phyloP scores from a whole-genome alignment of 2,113 vertebrate genomes.

The Petrocephalus microphthalmus region DNA sequence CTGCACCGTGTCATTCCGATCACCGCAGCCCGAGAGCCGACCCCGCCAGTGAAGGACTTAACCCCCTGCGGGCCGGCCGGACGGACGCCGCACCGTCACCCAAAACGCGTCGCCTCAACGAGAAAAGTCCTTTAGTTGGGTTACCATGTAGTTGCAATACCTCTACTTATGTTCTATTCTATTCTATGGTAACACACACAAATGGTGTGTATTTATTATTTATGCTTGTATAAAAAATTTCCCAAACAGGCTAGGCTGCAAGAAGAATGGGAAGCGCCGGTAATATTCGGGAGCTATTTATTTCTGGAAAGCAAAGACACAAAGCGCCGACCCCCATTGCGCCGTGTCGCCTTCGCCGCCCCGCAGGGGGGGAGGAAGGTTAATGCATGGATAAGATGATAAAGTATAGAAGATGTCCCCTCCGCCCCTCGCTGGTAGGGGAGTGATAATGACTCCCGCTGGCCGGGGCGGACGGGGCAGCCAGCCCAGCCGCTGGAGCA shows the following conservation, averaged over 20 bases:
- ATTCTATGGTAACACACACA: neutral
- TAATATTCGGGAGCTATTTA: neutral
- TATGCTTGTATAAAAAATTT: neutral
- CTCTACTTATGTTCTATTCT: neutral
- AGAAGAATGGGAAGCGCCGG: neutral
- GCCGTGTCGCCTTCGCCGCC: constrained; percentile 3
- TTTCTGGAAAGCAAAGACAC: neutral
- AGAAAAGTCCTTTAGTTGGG: neutral
- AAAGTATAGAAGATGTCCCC: constrained; percentile 20
- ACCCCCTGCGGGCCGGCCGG: neutral
- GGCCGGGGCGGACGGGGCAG: neutral
- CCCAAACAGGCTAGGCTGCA: neutral
- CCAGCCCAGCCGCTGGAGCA: neutral
- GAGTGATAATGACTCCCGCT: constrained; percentile 23
- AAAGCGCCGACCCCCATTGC: neutral
- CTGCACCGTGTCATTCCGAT: constrained; percentile 13
- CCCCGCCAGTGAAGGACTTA: constrained; percentile 7
- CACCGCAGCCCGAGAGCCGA: neutral
- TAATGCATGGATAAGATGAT: constrained; percentile 24
- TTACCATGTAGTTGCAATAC: neutral
- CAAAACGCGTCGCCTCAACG: no score
- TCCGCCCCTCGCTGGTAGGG: constrained; percentile 10
- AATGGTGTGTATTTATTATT: neutral
- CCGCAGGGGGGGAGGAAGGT: constrained; percentile 18
- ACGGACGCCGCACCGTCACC: no score